These are phyloP conservation scores for Oasisia sp. DNA, from an alignment of 2,888 invertebrate species.

Conservation along the genomic window DNA sequence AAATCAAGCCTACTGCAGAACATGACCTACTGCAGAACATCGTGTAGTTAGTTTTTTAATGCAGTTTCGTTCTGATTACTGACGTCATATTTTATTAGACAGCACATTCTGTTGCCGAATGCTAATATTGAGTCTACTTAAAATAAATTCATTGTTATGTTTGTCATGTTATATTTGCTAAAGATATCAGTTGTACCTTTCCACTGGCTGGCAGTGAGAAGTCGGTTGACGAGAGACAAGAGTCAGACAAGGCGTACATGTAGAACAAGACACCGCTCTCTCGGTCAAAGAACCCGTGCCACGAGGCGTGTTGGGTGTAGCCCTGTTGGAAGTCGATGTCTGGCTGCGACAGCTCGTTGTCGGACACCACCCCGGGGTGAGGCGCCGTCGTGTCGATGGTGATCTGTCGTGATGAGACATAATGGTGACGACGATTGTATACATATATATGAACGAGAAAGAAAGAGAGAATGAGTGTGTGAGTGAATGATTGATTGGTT, in stretches of 20 bases:
- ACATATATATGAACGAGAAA: background rate
- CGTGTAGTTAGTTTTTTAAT: too few relatives aligned
- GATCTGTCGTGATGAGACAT: slow-evolving; percentile 8
- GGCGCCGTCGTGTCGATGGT: slow-evolving; percentile 25
- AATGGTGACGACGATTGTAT: background rate
- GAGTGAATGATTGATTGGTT: too few relatives aligned
- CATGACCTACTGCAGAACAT: too few relatives aligned
- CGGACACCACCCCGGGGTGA: slow-evolving; percentile 14
- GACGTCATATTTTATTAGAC: too few relatives aligned
- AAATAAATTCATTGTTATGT: too few relatives aligned
- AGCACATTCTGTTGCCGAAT: too few relatives aligned
- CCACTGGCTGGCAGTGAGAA: background rate
- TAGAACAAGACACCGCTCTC: slow-evolving; percentile 39
- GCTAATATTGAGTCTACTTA: too few relatives aligned
- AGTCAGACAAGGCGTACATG: slow-evolving; percentile 42
- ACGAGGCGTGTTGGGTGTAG: background rate
- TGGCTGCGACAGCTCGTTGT: background rate
- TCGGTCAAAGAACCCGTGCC: slow-evolving; percentile 24
- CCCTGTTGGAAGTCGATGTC: slow-evolving; percentile 24
- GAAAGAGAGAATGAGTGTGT: too few relatives aligned
- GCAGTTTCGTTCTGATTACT: too few relatives aligned
- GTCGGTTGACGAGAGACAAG: slow-evolving; percentile 33
- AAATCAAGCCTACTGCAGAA: too few relatives aligned
- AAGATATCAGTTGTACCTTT: background rate
- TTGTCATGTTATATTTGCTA: background rate